These are phyloP conservation scores for Oceanodroma leucorhoa DNA, from an alignment of 2,797 vertebrate genomes.

Conservation along the genomic window DNA sequence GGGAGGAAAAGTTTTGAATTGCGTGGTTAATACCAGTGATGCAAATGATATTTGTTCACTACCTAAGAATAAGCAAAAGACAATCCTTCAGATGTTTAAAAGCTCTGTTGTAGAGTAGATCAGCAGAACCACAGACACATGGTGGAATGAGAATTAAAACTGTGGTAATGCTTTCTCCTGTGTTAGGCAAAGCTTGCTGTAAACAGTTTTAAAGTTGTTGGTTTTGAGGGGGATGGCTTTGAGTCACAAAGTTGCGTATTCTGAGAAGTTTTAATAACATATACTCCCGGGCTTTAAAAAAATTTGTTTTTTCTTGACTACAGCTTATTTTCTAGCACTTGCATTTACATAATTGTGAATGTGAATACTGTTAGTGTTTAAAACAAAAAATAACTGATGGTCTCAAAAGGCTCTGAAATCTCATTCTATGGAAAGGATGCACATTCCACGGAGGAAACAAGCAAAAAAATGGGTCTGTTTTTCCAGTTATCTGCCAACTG, in stretches of 20 bases:
- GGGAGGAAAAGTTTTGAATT: constrained; percentile 55
- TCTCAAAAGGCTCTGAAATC: not conserved
- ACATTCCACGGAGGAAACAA: not conserved
- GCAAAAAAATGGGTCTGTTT: not conserved
- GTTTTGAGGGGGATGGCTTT: not conserved
- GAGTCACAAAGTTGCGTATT: not conserved
- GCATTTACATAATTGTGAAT: not conserved
- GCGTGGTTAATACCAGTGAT: constrained; percentile 53
- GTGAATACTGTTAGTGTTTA: not conserved
- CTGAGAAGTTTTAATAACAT: not conserved
- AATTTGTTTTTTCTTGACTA: not conserved
- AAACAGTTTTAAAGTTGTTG: not conserved
- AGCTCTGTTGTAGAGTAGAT: constrained; percentile 55
- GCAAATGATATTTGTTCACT: constrained; percentile 47
- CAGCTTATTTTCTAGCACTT: not conserved
- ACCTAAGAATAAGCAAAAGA: constrained; percentile 73
- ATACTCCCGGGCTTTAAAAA: not conserved
- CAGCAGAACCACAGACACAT: accelerated
- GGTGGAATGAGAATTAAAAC: not conserved
- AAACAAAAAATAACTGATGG: not conserved
- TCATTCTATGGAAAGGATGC: not conserved
- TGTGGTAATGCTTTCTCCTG: not conserved
- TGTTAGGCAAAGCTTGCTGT: not conserved
- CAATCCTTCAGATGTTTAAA: constrained; percentile 78
- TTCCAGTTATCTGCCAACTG: not conserved